Evolutionary conservation across 2,797 vertebrate genomes (phyloP), one percentile per base, ranked within the genome.

Genomic region (Babyrousa celebensis): DNA sequence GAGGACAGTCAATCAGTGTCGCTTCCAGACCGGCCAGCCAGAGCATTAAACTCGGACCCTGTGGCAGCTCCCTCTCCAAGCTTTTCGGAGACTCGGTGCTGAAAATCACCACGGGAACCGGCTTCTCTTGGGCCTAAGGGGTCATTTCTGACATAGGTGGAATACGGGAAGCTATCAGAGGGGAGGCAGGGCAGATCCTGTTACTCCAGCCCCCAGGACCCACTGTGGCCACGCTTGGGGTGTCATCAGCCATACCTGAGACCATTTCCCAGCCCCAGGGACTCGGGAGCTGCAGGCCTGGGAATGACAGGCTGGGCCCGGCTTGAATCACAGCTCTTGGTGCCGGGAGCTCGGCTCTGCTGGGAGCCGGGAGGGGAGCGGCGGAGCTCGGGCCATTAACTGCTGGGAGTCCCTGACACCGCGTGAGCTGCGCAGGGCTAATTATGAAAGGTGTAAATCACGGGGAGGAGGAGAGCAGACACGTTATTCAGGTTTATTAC

Each of bases 401-500:
- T 0, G 25, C 68, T 2, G 1, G 16, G 3, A 15, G 4, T 5
- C 54, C 62, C 60, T 21, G 12, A 52, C 17, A 7, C 58, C 74
- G 27, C 54, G 71, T 29, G 92, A 67, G 89, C 15, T 0, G 1
- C 6, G 1, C 54, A 8, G 62, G 71, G 85, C 92, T 97, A 79
- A 93, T 89, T 84, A 95, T 54, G 94, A 91, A 75, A 93, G 87
- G 94, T 58, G 90, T 93, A 79, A 95, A 93, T 92, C 84, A 89
- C 12, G 1, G 56, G 23, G 36, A 65, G 12, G 40, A 65, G 40
- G 68, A 1, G 68, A 16, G 82, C 25, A 12, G 58, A 67, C 87
- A 62, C 78, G 27, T 63, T 23, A 8, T 3, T 70, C 90, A 60
- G 97, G 79, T 75, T 96, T 95, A 86, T 79, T 25, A 71, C 95